Base-by-base conservation (phyloP, 1,140 invertebrate species). In the Hyles euphorbiae region DNA sequence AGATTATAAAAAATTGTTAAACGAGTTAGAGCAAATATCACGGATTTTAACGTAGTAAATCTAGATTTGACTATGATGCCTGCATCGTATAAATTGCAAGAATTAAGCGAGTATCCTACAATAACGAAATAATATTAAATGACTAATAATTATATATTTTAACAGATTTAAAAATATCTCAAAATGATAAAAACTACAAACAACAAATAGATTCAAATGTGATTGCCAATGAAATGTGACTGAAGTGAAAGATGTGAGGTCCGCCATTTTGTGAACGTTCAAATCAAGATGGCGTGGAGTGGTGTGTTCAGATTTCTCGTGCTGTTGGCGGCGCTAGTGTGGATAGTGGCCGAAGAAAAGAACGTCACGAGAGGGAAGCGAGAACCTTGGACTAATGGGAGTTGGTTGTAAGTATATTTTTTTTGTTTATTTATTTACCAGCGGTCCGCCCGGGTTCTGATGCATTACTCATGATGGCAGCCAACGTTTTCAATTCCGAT, bases 381-480 rank as follows among this genome's bases (percentile, higher is more conserved):
- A n/a, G 74, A 84, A 45, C 78, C 83, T 0, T 81, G 74, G 74
- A 83, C 78, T 9, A 85, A 88, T 70, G 83, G 81, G 3, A 88
- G 80, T 58, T 89, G 87, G 87, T 88, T 89, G 87, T 89, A 62
- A 88, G 87, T 89, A 74, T 59, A 43, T 44, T 46, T 62, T 57
- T 57, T 53, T 1, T 22, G 22, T 22, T 22, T 22, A 22, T 22
- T 22, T 22, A 22, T 22, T 22, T 22, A 22, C 22, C 2, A 22
- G 22, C 2, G 22, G 22, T 22, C 22, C 0, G 22, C 22, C 22
- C 22, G 22, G 2, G 22, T 22, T 22, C 22, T 1, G 0, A 22
- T 22, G 2, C 22, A 22, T 2, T 22, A 1, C 2, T 22, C 22
- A 22, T 22, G 2, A 22, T 22, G 22, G 2, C 22, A 22, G 22